Evolutionary conservation across 2,888 invertebrate genomes (phyloP), one percentile per base, ranked within the genome.

Genomic region (Drosophila yooni): DNA sequence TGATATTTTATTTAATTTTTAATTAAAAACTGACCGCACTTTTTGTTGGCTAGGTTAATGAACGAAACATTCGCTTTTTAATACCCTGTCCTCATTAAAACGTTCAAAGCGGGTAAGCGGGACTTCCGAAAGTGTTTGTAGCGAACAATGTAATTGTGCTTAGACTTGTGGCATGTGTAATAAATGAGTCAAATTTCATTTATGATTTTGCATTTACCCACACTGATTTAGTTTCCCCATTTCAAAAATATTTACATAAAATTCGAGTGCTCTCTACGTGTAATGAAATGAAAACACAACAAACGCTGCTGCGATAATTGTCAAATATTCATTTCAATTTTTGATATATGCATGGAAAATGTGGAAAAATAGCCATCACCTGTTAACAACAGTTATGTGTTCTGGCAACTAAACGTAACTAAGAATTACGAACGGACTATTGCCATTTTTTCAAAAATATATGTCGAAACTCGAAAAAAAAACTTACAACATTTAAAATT

Each of bases 21-120:
- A 80, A 85, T 88, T 83, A 80, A 82, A 88, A 88, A 59, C 46
- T 67, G 60, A 77, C 80, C 85, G 33, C 81, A 80, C 15, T 69
- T 88, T 76, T 70, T 75, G 61, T 70, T 62, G 70, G 70, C 70
- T 43, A 73, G 73, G 70, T 66, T 71, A 88, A 79, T 73, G 61
- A 72, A 54, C 21, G 29, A 34, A 65, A 66, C 38, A 51, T 51
- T 38, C 18, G 25, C 34, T 11, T 15, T 66, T 60, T 57, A 29
- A 34, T 50, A 38, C 33, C n/a, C 34, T 50, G 5, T 7, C 0
- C 8, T 7, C 15, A 36, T 36, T 29, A 2, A 21, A 34, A 18
- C 1, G n/a, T 10, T 2, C 3, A 8, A 13, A 8, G 13, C 3
- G 29, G 21, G 27, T n/a, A 18, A 33, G 8, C 15, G 31, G 6